Evolutionary conservation across 2,888 invertebrate genomes (phyloP).

Genomic region (Dione juno): DNA sequence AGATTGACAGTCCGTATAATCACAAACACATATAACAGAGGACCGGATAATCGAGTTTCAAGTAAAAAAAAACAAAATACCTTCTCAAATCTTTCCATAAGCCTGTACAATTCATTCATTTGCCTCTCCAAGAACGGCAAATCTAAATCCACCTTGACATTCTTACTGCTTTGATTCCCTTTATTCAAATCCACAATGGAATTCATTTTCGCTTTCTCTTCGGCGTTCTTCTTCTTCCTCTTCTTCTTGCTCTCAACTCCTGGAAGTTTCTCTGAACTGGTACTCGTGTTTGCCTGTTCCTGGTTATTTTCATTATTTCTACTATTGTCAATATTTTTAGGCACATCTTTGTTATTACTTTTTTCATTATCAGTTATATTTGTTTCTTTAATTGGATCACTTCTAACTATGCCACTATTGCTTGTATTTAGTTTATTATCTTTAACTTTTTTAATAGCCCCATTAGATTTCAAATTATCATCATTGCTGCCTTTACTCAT

Average conservation of each 20-base stretch:
- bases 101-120: conserved; percentile 80
- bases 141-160: conserved; percentile 56
- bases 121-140: conserved; percentile 77
- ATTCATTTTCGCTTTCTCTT: conserved; percentile 55
- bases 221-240: conserved; percentile 39
- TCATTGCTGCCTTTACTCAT: neutral
- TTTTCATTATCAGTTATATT: conserved; percentile 35
- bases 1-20: no score
- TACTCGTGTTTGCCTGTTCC: conserved; percentile 26
- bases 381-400: neutral
- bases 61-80: conserved; percentile 50
- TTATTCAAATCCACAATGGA: conserved; percentile 68
- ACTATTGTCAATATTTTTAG: conserved; percentile 37
- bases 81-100: conserved; percentile 66
- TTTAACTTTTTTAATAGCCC: neutral
- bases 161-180: conserved; percentile 52
- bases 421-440: neutral
- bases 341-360: conserved; percentile 47
- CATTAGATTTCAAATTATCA: neutral
- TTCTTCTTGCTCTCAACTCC: conserved; percentile 42
- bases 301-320: conserved; percentile 16
- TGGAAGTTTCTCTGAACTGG: conserved; percentile 15
- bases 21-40: no score
- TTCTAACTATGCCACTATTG: neutral
- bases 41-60: no score